Evolutionary conservation across 2,888 invertebrate genomes (phyloP).

Genomic region (Lochmaea crataegi): DNA sequence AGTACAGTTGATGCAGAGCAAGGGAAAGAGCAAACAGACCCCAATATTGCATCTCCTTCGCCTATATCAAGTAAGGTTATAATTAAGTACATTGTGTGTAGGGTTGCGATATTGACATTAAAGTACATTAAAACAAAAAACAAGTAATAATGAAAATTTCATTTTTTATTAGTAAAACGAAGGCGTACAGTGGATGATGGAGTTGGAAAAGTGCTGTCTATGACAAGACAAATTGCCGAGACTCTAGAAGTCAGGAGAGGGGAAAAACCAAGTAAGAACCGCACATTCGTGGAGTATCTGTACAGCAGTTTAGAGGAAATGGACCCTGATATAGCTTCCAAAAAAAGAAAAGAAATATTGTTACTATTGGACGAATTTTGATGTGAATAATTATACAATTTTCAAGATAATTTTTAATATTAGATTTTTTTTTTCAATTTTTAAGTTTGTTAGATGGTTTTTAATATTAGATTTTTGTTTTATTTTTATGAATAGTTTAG

Average conservation of each 20-base stretch:
- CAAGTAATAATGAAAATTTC: background rate
- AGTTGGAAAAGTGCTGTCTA: background rate
- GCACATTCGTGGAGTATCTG: background rate
- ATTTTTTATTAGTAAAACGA: background rate
- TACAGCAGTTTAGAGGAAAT: background rate
- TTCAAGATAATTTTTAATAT: background rate
- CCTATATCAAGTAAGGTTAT: background rate
- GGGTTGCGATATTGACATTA: background rate
- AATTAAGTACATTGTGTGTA: background rate
- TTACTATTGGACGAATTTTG: background rate
- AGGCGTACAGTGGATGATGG: background rate
- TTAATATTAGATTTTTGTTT: background rate
- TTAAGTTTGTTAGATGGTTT: background rate
- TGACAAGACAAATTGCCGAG: constrained; percentile 1
- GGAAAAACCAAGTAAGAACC: background rate
- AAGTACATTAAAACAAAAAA: background rate
- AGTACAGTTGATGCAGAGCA: background rate
- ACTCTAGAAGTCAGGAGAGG: background rate
- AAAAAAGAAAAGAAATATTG: background rate
- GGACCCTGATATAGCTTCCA: background rate
- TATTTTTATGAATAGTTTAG: background rate
- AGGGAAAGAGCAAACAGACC: background rate
- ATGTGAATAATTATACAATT: background rate
- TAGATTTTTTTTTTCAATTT: background rate
- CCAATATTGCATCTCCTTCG: background rate